Base-by-base conservation (phyloP, 2,888 invertebrate genomes). In the Hirtodrosophila confusa region DNA sequence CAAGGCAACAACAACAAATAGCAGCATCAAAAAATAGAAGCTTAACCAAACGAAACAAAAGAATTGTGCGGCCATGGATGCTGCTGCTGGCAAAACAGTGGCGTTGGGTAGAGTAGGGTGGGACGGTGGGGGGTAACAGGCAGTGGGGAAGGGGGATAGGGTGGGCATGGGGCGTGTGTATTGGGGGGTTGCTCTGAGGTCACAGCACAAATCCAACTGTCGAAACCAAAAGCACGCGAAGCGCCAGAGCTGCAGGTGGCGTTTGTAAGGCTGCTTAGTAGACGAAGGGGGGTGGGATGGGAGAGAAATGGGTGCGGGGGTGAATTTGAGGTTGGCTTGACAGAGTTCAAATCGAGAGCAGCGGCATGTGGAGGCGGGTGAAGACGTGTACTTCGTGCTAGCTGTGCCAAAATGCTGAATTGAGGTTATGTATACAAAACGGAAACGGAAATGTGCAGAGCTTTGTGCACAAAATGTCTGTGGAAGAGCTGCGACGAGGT, bases 341-440 rank as follows among this genome's bases (percentile, higher is more conserved):
- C 58, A 72, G 70, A 61, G 71, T 53, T 74, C 61, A 56, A 61
- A 67, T 47, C 61, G 57, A 58, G 71, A 56, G 56, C 48, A 51
- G 65, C 27, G 44, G 60, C 35, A 48, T 44, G 4, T n/a, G n/a
- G 10, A 6, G 29, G 9, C 6, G 10, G 3, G 41, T 40, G 37
- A 60, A 45, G 65, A 61, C 51, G 50, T 58, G 66, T 63, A 62
- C 64, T 68, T 54, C 58, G 54, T 78, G 83, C 76, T 71, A 44
- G 75, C 69, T 75, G 62, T 71, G 88, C 75, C 83, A 82, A 82
- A 87, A 87, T 78, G 75, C 74, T 76, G 84, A 86, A 88, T 88
- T 89, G 87, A 88, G 88, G 88, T 88, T 88, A 89, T 86, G 87
- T 89, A 88, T 78, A 89, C 88, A 88, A 84, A 88, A 82, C 83